Evolutionary conservation across 2,797 vertebrate genomes (phyloP), one percentile per base, ranked within the genome.

Genomic region (Eremophila alpestris): DNA sequence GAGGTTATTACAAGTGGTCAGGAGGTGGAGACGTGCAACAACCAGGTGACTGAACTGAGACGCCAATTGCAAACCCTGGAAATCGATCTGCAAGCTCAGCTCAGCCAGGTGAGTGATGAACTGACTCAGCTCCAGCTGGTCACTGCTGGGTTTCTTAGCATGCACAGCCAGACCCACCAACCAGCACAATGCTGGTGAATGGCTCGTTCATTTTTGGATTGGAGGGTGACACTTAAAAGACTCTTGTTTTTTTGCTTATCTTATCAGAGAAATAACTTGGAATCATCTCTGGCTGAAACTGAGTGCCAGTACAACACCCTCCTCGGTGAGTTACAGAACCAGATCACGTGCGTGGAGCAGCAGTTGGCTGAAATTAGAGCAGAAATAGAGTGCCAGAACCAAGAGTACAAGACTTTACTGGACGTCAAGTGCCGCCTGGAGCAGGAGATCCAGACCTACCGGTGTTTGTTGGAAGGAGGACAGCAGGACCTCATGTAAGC

Each of bases 1-100:
- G 98, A 98, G 43, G 98, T 98, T 78, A 97, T 97, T 71, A 98
- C 97, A 20, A 98, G 97, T 3, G 97, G 95, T 3, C 97, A 98
- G 92, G 95, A 97, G 81, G 93, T 98, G 14, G 98, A 98, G 68
- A 98, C 97, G 2, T 97, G 97, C 97, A 99, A 98, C 97, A 98
- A 98, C 51, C 98, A 99, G 90, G 97, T 99, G 51, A 97, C 73
- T 0, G 98, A 99, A 96, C 95, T 99, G 70, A 97, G 98, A 74
- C 98, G 98, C 93, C 98, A 98, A 5, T 9, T 99, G 95, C 99
- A 99, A 96, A 88, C 98, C 23, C 96, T 99, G 97, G 99, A 99
- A 95, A 99, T 99, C 4, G 99, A 99, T 88, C 98, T 99, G 41
- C 99, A 99, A 96, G 98, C 99, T 34, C 99, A 99, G 94, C 98